A percentile compares a stretch with the other conserved stretches of the same genome.
These are phyloP conservation scores for Paramormyrops hopkinsi DNA, from an alignment of 2,797 vertebrate genomes.

Conservation along the genomic window DNA sequence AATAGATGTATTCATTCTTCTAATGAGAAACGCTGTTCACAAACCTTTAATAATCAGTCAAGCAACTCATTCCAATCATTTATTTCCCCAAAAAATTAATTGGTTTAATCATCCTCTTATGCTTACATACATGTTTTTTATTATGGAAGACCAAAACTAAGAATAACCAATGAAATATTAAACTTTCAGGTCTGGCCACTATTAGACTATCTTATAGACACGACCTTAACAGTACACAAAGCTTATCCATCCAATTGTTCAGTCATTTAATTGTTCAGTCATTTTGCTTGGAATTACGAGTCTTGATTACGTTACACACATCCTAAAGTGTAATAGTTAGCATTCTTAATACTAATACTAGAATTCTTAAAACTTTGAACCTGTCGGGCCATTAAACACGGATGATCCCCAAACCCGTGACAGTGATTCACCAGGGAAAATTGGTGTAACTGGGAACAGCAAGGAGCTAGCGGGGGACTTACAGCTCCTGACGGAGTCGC, in stretches of 20 bases:
- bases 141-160: neutral
- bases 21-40: neutral
- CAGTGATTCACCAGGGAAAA: neutral
- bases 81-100: neutral
- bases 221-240: neutral
- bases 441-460: neutral
- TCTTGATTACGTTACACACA: neutral
- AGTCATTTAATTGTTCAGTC: neutral
- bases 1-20: neutral
- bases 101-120: neutral
- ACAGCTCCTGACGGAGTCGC: slow-evolving; percentile 91
- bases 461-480: slow-evolving; percentile 54
- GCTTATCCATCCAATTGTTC: neutral
- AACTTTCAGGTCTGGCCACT: neutral
- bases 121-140: neutral
- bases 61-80: neutral
- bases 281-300: neutral
- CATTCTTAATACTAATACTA: neutral
- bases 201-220: neutral
- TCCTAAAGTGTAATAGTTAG: neutral
- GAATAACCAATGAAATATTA: neutral
- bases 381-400: neutral
- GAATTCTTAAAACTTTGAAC: neutral
- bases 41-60: neutral
- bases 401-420: neutral